Conservation (phyloP, 2,888 invertebrate species). For the Ischnura elegans region DNA sequence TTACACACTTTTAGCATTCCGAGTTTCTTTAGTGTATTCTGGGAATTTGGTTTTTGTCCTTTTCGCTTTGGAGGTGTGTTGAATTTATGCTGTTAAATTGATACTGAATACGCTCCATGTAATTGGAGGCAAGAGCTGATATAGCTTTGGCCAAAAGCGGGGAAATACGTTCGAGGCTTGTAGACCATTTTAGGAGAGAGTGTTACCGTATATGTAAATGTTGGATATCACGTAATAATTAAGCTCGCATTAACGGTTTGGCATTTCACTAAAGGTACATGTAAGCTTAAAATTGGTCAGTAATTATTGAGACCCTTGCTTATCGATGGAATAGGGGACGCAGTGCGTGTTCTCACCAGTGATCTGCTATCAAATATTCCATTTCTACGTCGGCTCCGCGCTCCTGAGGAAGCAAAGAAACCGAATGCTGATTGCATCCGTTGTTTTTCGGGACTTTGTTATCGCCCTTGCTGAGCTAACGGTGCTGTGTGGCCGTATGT, state of each 20-base stretch:
- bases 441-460: neutral
- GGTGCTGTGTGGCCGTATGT: too few species aligned
- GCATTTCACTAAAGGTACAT: neutral
- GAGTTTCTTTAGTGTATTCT: too few species aligned
- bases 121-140: too few species aligned
- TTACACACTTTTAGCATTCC: too few species aligned
- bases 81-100: too few species aligned
- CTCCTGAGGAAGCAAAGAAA: neutral
- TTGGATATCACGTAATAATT: conserved; percentile 6
- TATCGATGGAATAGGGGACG: neutral
- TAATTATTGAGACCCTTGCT: neutral
- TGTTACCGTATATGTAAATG: neutral
- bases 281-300: neutral
- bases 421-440: neutral
- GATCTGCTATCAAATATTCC: neutral
- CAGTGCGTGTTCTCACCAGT: neutral
- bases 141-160: too few species aligned
- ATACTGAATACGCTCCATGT: too few species aligned
- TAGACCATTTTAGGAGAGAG: neutral
- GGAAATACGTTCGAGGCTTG: neutral
- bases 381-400: neutral
- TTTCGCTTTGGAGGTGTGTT: too few species aligned
- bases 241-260: neutral
- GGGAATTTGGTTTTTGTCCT: too few species aligned
- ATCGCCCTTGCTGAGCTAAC: too few species aligned